Base-by-base conservation (phyloP, 2,888 invertebrate genomes). In the Eristalis arbustorum region DNA sequence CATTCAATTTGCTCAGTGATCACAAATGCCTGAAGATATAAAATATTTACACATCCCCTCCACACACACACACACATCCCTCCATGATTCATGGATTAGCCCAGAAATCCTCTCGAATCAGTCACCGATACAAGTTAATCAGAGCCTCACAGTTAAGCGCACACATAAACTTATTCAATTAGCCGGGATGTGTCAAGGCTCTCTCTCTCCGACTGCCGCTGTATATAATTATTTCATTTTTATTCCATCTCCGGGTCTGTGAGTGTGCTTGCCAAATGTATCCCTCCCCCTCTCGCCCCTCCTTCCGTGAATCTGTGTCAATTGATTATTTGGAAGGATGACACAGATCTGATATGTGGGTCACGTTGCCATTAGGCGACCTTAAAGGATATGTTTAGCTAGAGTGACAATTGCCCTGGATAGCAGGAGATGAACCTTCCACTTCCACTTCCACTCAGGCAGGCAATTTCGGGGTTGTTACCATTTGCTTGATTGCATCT, bases 81-180 rank as follows among this genome's bases (percentile, higher is more conserved):
- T 49, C 18, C 64, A 74, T 76, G 67, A 61, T 67, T 62, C 61
- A 62, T 68, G 68, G 56, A 62, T 68, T 76, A 81, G 31, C 31
- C 23, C 25, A 18, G 25, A 72, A 72, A 56, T 78, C 74, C 74
- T 49, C 63, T 68, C 42, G 49, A 69, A 78, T 74, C 79, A 79
- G 59, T 69, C 69, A 69, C 68, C 59, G 61, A 69, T 74, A 74
- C 63, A 66, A 64, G 42, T 69, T 69, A 84, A 83, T 83, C 83
- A 68, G 25, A 42, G 59, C 25, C n/a, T 74, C 72, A 25, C 64
- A 72, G 66, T 64, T 72, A 72, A 72, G 42, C 78, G 40, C 14
- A 59, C 14, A 59, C 75, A 67, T 67, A 67, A 75, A 75, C 75
- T 81, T 75, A 75, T 75, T 75, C 81, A 81, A 75, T 75, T 81